These are phyloP conservation scores for Eilema caniola DNA, from an alignment of 2,888 invertebrate species.

Conservation along the genomic window DNA sequence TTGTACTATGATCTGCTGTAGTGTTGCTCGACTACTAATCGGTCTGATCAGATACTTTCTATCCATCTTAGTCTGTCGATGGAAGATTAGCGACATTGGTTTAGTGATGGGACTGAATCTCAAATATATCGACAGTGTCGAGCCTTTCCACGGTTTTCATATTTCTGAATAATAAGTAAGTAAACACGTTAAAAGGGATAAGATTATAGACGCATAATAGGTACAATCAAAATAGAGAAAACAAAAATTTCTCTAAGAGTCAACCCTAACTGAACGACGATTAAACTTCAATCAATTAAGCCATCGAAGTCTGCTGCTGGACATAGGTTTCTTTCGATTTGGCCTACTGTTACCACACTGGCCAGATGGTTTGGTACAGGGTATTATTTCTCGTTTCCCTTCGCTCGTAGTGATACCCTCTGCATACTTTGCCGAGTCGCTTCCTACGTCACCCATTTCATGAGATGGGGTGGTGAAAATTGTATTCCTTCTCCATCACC, in stretches of 20 bases:
- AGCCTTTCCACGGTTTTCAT: background rate
- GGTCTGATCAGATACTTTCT: constrained; percentile 57
- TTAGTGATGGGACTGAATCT: constrained; percentile 32
- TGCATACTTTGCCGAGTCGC: too few species aligned
- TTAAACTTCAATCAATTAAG: background rate
- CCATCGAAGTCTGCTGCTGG: too few species aligned
- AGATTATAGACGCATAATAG: too few species aligned
- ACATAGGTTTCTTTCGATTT: too few species aligned
- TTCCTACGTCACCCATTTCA: too few species aligned
- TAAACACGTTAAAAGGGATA: background rate
- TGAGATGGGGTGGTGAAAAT: too few species aligned
- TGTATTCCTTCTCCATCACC: too few species aligned
- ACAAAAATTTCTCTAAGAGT: background rate
- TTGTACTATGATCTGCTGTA: constrained; percentile 25
- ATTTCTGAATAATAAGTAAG: background rate
- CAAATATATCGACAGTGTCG: background rate
- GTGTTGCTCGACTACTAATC: constrained; percentile 52
- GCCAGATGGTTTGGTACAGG: too few species aligned
- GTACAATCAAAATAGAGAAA: too few species aligned
- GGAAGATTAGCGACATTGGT: constrained; percentile 42
- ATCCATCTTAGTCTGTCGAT: constrained; percentile 56
- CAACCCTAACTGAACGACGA: background rate
- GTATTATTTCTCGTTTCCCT: too few species aligned
- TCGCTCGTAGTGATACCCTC: too few species aligned
- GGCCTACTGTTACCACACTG: too few species aligned